These are phyloP conservation scores for Poeciliopsis retropinna DNA, from an alignment of 2,113 vertebrate species.

Conservation along the genomic window DNA sequence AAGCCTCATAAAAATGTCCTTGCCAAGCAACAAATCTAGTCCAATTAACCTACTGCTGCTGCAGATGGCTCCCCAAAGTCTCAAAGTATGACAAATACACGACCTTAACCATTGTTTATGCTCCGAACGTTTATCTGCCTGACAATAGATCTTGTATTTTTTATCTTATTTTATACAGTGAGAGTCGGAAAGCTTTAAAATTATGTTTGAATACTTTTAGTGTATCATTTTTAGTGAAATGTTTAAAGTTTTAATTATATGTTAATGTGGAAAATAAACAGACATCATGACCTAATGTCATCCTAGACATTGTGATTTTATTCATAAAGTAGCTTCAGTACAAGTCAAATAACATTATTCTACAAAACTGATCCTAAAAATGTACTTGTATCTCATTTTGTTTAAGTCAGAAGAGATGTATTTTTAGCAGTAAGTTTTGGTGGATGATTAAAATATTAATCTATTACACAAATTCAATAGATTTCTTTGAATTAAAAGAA, in stretches of 20 bases:
- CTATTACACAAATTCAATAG: too few relatives aligned
- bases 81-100: background rate
- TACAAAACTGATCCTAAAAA: slow-evolving; percentile 1
- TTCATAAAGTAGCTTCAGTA: background rate
- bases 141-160: too few relatives aligned
- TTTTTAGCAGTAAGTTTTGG: background rate
- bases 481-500: slow-evolving; percentile 12
- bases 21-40: background rate
- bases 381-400: background rate
- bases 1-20: background rate
- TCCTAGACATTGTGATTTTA: too few relatives aligned
- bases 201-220: background rate
- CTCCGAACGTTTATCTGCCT: too few relatives aligned
- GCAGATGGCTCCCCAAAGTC: background rate
- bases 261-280: too few relatives aligned
- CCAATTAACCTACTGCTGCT: background rate
- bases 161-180: too few relatives aligned
- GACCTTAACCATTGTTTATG: background rate
- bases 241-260: too few relatives aligned
- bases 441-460: background rate
- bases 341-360: background rate
- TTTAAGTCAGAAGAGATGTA: slow-evolving; percentile 13
- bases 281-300: too few relatives aligned
- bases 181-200: background rate
- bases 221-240: too few relatives aligned